Percentiles rank a stretch among this genome's conserved stretches.
phyloP scores from a whole-genome alignment of 2,797 vertebrate genomes.

The Carduelis carduelis region DNA sequence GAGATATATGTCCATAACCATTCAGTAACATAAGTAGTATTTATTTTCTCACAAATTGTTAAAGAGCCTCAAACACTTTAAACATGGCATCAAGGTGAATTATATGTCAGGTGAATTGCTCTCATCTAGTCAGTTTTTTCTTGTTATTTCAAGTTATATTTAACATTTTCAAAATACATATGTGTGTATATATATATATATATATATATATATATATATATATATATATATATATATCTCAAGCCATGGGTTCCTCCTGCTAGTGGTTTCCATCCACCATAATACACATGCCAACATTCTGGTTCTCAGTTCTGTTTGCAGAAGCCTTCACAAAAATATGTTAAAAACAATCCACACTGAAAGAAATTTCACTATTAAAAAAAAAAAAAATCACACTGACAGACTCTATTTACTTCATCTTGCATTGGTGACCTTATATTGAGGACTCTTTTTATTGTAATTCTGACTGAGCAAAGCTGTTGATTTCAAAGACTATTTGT shows the following conservation, averaged over 20 bases:
- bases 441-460: background rate
- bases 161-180: background rate
- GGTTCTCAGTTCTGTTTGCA: background rate
- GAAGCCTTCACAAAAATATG: background rate
- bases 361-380: background rate
- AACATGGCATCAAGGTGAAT: background rate
- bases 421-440: background rate
- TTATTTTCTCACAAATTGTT: background rate
- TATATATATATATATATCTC: background rate
- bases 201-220: background rate
- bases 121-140: background rate
- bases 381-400: background rate
- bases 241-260: background rate
- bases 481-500: background rate
- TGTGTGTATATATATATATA: too few relatives aligned
- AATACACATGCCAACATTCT: background rate
- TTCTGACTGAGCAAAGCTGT: background rate
- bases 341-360: background rate
- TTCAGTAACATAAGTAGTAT: background rate
- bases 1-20: background rate
- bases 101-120: background rate
- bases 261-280: background rate
- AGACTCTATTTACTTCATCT: background rate
- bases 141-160: background rate
- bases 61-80: background rate